Conservation (phyloP, 2,797 vertebrate species). For the Lutjanus argentimaculatus region DNA sequence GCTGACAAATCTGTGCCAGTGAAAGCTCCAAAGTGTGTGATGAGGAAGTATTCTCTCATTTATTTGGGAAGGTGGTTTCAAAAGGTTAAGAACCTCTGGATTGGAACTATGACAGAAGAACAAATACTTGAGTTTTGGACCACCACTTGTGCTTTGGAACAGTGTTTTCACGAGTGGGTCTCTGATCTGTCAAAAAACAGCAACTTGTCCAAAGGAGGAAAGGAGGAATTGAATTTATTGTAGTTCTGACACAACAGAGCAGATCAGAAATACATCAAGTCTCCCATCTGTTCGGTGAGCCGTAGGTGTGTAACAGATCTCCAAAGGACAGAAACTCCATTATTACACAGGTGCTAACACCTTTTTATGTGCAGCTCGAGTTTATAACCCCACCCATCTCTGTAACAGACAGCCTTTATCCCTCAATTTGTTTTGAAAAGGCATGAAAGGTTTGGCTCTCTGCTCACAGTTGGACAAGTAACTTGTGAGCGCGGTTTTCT, state of each 20-base stretch:
- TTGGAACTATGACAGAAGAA: no score
- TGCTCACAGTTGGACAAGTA: not conserved
- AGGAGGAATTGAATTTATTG: conserved; percentile 2
- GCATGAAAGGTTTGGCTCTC: conserved; percentile 1
- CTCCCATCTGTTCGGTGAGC: conserved; percentile 7
- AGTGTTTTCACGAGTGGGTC: not conserved
- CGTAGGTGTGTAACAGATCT: conserved; percentile 8
- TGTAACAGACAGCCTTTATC: not conserved
- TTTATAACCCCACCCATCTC: not conserved
- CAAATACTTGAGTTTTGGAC: not conserved
- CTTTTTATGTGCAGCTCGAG: not conserved
- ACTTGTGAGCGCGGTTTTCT: conserved; percentile 19
- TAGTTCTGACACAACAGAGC: conserved; percentile 1
- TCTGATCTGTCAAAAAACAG: not conserved
- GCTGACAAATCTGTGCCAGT: no score
- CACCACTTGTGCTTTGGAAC: not conserved
- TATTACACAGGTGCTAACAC: not conserved
- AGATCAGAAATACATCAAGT: conserved; percentile 1
- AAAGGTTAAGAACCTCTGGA: no score
- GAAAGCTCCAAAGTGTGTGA: no score
- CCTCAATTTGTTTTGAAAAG: conserved; percentile 11
- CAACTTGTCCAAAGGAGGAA: not conserved
- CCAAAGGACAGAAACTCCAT: conserved; percentile 7
- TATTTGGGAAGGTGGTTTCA: no score
- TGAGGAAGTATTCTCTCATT: no score